Evolutionary conservation across 1,140 invertebrate species (phyloP), one percentile per base, ranked within the genome.

Genomic region (Drosophila nebulosa): DNA sequence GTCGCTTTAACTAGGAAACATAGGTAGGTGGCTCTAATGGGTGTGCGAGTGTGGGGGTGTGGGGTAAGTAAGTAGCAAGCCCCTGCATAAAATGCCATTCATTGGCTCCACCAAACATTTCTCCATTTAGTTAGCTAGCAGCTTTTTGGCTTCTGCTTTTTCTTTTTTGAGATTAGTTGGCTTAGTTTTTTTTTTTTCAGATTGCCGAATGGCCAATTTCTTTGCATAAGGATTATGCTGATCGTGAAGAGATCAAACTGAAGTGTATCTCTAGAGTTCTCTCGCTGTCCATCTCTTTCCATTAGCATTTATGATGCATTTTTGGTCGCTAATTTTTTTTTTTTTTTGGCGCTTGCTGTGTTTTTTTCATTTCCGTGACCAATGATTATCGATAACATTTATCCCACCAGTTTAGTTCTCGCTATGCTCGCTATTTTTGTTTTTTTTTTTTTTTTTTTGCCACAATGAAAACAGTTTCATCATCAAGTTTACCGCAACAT

Each of bases 61-160:
- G 4, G 58, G 51, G 18, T 39, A 46, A 46, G 16, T 46, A 46
- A 9, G 6, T 22, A 60, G 27, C 60, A 30, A 42, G 24, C 12
- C 27, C 53, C 67, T 78, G 79, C 79, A 78, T 81, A 78, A 81
- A 74, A 83, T 69, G 77, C 64, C 77, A 79, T 79, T 79, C 77
- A 79, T 79, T 78, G 76, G 75, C 60, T 58, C 42, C 39, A 46
- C 7, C 39, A 10, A 76, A 69, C 72, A 69, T 76, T 76, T 75
- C 30, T 21, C 73, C 72, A 75, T 76, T 76, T 76, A 75, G 72
- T 75, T 74, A 66, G 12, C 21, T 16, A 53, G 24, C 16, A 18
- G n/a, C n/a, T 27, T 35, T 57, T 57, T 21, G 14, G 27, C 7
- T 30, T 30, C 10, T 10, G 6, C 6, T 30, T 30, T 2, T 30